These are phyloP conservation scores for Drosophila antonietae DNA, from an alignment of 2,888 invertebrate species.

Conservation along the genomic window DNA sequence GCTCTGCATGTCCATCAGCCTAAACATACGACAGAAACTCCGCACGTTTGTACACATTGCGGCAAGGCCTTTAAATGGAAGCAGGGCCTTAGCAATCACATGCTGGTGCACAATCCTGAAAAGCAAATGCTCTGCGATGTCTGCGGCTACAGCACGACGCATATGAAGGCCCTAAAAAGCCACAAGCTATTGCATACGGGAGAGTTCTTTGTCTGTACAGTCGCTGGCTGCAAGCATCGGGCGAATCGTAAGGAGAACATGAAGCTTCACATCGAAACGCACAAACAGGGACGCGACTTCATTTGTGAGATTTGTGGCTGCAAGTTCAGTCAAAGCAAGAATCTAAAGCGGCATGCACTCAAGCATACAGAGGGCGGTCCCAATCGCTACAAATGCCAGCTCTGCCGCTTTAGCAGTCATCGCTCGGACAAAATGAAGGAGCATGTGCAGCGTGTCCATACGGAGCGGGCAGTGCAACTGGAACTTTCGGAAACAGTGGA, in stretches of 20 bases:
- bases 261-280: constrained; percentile 86
- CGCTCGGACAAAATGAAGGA: constrained; percentile 86
- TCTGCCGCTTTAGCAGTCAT: constrained; percentile 85
- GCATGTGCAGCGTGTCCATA: constrained; percentile 84
- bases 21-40: constrained; percentile 86
- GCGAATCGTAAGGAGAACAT: constrained; percentile 86
- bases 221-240: constrained; percentile 85
- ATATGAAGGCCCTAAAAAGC: constrained; percentile 86
- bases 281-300: constrained; percentile 86
- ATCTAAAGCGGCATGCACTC: constrained; percentile 84
- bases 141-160: constrained; percentile 86
- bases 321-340: constrained; percentile 86
- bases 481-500: constrained; percentile 82
- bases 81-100: constrained; percentile 86
- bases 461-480: constrained; percentile 81
- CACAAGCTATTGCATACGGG: constrained; percentile 86
- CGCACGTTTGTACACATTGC: constrained; percentile 86
- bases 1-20: constrained; percentile 86
- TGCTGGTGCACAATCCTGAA: constrained; percentile 85
- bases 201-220: constrained; percentile 85
- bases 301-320: constrained; percentile 87
- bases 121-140: constrained; percentile 86
- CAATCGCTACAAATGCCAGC: constrained; percentile 83
- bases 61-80: constrained; percentile 87
- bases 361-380: constrained; percentile 78